Evolutionary conservation across 2,797 vertebrate genomes (phyloP), one percentile per base, ranked within the genome.

Genomic region (Urocyon cinereoargenteus): DNA sequence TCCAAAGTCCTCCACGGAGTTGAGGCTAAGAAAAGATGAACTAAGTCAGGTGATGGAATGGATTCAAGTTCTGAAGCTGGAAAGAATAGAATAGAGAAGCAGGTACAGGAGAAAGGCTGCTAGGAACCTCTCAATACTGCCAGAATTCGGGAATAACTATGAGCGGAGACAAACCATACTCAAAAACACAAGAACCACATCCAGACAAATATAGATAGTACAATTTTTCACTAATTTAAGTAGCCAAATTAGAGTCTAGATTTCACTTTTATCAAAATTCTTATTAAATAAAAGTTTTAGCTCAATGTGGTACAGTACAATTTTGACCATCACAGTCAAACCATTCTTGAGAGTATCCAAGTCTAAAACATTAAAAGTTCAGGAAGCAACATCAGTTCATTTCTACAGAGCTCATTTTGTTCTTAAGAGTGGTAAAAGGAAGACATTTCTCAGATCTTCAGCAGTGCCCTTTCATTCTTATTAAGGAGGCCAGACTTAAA

Each of bases 251-350:
- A 45, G 49, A 6, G 18, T 51, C 61, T 78, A 87, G 61, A 45
- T 40, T 92, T 97, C 88, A 16, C 49, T 68, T 70, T 85, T 62
- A 91, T 66, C 22, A 94, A 90, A 75, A 55, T 49, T 49, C 31
- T 87, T 86, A 45, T 57, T 75, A 81, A 89, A 14, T 77, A 49
- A 2, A 15, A 77, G 75, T n/a, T 90, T 64, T 40, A 92, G 34
- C 12, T 53, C 77, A 31, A 0, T 70, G 49, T 93, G 1, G 90
- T 86, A 64, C 51, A 19, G 26, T 36, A 61, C 24, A 24, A 2
- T 72, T 72, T 36, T 79, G n/a, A 59, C 16, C 9, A 70, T n/a
- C 11, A 66, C 13, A n/a, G 13, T 34, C 51, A 90, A 91, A 66
- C 68, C 6, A 4, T 85, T 86, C 59, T 84, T 59, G 40, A 95